Percentiles rank a stretch among this genome's conserved stretches.
These are phyloP conservation scores for Leptobrachium leishanense DNA, from an alignment of 2,113 vertebrate species.

Conservation along the genomic window DNA sequence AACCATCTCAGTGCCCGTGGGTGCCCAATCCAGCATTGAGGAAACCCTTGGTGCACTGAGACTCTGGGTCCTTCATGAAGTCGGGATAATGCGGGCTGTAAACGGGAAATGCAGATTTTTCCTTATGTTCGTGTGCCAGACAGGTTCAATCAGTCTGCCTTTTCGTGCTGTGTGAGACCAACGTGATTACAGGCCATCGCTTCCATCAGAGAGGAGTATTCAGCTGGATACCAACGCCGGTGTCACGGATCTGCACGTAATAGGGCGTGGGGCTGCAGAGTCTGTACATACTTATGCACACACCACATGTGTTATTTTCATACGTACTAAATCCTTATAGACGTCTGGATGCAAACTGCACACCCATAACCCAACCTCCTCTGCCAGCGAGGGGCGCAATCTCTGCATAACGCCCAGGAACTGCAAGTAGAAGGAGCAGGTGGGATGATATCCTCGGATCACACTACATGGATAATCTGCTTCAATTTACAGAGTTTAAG, in stretches of 20 bases:
- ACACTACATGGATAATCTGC: too few species aligned
- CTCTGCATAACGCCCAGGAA: too few species aligned
- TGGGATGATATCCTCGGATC: too few species aligned
- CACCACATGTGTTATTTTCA: slow-evolving; percentile 18
- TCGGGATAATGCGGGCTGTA: too few species aligned
- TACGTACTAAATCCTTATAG: slow-evolving; percentile 16
- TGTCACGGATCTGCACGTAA: slow-evolving; percentile 31
- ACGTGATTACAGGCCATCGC: background rate
- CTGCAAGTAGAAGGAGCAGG: too few species aligned
- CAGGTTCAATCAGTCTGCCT: background rate
- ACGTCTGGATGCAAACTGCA: background rate
- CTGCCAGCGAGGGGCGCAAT: background rate
- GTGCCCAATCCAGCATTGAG: too few species aligned
- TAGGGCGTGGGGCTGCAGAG: slow-evolving; percentile 17
- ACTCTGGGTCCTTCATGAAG: too few species aligned
- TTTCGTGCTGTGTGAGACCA: background rate
- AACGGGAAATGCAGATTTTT: too few species aligned
- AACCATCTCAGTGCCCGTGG: too few species aligned
- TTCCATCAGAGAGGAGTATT: background rate
- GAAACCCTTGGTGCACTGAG: too few species aligned
- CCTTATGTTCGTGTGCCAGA: background rate
- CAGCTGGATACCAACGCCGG: background rate
- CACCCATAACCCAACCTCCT: background rate
- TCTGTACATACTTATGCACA: slow-evolving; percentile 13
- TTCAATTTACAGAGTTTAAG: too few species aligned